Conservation (phyloP, 2,113 vertebrate genomes). For the Ariopsis seemanni region DNA sequence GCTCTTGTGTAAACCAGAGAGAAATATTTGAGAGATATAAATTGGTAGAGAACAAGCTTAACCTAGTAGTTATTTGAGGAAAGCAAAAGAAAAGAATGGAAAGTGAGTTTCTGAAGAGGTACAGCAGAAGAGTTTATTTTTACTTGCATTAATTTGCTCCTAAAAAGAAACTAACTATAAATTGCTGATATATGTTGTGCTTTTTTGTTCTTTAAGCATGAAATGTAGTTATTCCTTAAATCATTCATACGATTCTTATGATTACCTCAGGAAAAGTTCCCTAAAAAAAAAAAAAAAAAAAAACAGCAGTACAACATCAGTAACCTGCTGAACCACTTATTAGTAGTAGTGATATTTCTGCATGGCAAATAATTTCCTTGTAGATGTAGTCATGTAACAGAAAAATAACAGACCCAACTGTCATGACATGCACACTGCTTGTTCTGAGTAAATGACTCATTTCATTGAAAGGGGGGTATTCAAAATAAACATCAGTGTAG, state of each 20-base stretch:
- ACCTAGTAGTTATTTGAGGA: not conserved
- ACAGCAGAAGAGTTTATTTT: not conserved
- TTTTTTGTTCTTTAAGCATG: not conserved
- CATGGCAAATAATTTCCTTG: no score
- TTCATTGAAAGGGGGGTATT: no score
- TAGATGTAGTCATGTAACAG: no score
- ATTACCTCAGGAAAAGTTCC: not conserved
- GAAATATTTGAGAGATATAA: not conserved
- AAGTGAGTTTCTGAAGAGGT: not conserved
- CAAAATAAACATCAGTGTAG: no score
- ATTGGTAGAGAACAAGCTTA: not conserved
- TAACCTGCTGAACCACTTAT: no score
- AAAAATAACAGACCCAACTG: no score
- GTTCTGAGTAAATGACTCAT: no score
- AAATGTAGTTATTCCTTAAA: not conserved
- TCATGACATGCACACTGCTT: no score
- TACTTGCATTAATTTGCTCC: not conserved
- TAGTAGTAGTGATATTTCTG: no score
- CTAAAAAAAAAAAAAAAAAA: no score
- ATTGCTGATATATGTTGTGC: not conserved
- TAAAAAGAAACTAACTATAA: not conserved
- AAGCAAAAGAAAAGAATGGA: not conserved
- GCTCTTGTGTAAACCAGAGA: not conserved
- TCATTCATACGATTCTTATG: not conserved
- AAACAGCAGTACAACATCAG: no score